These are phyloP conservation scores for Trachelus troglodyta DNA, from an alignment of 2,888 invertebrate species.

Conservation along the genomic window DNA sequence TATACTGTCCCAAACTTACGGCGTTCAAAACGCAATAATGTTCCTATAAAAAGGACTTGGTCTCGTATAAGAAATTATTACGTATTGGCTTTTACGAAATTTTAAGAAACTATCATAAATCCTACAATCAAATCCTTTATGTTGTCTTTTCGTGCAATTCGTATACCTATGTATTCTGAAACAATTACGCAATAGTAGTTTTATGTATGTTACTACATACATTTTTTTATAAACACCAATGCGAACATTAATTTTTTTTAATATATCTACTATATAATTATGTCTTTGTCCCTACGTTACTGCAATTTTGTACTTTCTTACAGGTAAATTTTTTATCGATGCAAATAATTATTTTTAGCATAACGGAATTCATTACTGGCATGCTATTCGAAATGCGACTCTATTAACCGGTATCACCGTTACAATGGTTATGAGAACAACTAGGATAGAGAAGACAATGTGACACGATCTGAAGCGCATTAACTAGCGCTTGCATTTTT, in stretches of 20 bases:
- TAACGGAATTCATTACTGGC: background rate
- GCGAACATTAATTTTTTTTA: background rate
- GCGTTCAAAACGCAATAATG: too few relatives aligned
- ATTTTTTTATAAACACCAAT: background rate
- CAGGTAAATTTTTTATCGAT: background rate
- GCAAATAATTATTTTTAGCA: background rate
- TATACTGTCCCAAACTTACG: background rate
- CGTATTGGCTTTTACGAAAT: background rate
- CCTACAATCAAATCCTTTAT: too few relatives aligned
- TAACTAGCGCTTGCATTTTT: constrained; percentile 62
- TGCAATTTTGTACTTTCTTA: background rate
- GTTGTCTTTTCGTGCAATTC: too few relatives aligned
- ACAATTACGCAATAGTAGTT: background rate
- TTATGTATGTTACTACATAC: background rate
- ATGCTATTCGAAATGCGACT: background rate
- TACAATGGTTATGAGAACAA: background rate
- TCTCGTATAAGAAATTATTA: background rate
- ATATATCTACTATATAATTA: background rate
- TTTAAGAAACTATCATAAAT: background rate
- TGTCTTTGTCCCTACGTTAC: background rate
- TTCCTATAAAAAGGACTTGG: too few relatives aligned
- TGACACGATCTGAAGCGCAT: constrained; percentile 65
- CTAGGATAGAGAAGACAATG: constrained; percentile 37
- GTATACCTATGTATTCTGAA: background rate
- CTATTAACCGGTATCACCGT: background rate